Percentiles rank a stretch among this genome's conserved stretches.
Evolutionary conservation across 2,797 vertebrate species (phyloP).

Genomic region (Diplodus sargus): DNA sequence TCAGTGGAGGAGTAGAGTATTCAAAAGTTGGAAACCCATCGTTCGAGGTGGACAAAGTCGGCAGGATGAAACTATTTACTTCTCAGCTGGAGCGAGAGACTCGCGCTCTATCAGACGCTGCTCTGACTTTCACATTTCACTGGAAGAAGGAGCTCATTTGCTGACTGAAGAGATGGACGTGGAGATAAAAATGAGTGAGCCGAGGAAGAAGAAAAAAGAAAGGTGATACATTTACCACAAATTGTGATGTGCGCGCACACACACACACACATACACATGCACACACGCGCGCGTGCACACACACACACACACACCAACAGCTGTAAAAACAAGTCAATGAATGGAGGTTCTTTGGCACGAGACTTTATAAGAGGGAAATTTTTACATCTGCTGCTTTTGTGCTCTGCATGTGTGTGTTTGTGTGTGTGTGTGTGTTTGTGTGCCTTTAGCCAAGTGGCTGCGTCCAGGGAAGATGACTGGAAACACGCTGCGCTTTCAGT

Average conservation of each 20-base stretch:
- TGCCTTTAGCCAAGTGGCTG: neutral
- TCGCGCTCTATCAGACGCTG: neutral
- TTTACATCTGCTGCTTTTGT: constrained; percentile 43
- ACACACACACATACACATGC: constrained; percentile 18
- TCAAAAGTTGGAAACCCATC: neutral
- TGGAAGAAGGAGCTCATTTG: constrained; percentile 21
- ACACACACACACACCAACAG: constrained; percentile 33
- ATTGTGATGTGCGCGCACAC: constrained; percentile 23
- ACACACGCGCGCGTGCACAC: constrained; percentile 14
- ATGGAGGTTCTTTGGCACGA: constrained; percentile 21
- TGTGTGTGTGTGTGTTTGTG: constrained; percentile 17
- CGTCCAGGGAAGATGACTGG: constrained; percentile 15
- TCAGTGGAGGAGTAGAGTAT: neutral
- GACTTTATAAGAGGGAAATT: constrained; percentile 18
- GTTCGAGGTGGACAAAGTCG: neutral
- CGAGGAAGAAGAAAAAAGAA: constrained; percentile 2
- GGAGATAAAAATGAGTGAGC: constrained; percentile 47
- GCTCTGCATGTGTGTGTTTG: neutral
- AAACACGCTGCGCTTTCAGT: constrained; percentile 27
- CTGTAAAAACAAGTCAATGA: constrained; percentile 61
- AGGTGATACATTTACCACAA: constrained; percentile 44
- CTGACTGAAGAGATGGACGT: constrained; percentile 44
- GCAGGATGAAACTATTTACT: neutral
- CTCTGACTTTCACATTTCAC: constrained; percentile 15
- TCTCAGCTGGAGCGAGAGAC: neutral